Evolutionary conservation across 1,140 invertebrate species (phyloP).

Genomic region (Euura lappo): DNA sequence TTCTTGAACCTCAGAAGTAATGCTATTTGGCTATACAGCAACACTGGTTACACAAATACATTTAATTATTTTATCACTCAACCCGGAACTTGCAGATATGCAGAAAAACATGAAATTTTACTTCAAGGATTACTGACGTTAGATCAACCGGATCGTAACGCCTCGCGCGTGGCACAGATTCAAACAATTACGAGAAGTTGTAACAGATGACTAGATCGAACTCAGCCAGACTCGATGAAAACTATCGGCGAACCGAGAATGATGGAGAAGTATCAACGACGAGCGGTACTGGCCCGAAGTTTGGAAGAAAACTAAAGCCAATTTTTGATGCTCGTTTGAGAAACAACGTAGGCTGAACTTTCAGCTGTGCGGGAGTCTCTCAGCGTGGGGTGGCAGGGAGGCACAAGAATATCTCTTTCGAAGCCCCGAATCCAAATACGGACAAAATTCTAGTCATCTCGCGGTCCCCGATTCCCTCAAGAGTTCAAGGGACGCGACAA

Average conservation of each 20-base stretch:
- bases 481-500: neutral
- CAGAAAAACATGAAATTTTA: too few species aligned
- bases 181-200: too few species aligned
- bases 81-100: too few species aligned
- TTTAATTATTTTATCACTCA: too few species aligned
- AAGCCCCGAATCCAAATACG: neutral
- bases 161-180: too few species aligned
- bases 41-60: too few species aligned
- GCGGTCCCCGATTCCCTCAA: too few species aligned
- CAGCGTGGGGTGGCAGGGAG: constrained; percentile 34
- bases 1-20: too few species aligned
- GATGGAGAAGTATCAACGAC: neutral
- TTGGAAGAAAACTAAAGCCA: constrained; percentile 27
- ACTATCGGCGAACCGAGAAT: neutral
- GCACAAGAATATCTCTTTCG: neutral
- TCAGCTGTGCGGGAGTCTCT: constrained; percentile 44
- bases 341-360: constrained; percentile 15
- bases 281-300: constrained; percentile 8
- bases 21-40: too few species aligned
- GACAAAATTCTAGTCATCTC: neutral
- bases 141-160: too few species aligned
- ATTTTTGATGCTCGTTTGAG: neutral
- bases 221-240: neutral
- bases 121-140: too few species aligned
- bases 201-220: too few species aligned